phyloP scores from a whole-genome alignment of 2,888 invertebrate species.

The Oxyscelio sp. region DNA sequence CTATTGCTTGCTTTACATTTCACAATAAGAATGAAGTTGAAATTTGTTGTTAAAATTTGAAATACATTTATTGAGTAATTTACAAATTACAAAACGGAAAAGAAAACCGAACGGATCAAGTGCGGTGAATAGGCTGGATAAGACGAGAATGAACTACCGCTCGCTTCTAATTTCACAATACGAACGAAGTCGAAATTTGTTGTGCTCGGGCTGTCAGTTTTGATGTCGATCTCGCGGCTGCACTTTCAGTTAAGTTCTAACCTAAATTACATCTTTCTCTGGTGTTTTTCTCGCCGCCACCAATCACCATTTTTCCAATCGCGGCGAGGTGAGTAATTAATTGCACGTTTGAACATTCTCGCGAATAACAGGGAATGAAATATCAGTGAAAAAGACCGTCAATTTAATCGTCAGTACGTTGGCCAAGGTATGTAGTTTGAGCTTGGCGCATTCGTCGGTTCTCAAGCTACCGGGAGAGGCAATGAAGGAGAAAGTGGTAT shows the following conservation, averaged over 20 bases:
- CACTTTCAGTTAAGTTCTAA: constrained; percentile 58
- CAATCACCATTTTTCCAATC: constrained; percentile 69
- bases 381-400: constrained; percentile 68
- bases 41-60: too few relatives aligned
- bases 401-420: constrained; percentile 66
- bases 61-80: too few relatives aligned
- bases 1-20: too few relatives aligned
- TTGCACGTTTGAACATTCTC: constrained; percentile 65
- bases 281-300: constrained; percentile 62
- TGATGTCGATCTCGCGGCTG: constrained; percentile 38
- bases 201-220: constrained; percentile 47
- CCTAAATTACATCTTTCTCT: constrained; percentile 66
- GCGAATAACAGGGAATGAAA: constrained; percentile 64
- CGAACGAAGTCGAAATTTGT: constrained; percentile 36
- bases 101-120: too few relatives aligned
- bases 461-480: constrained; percentile 45
- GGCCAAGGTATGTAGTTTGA: constrained; percentile 32
- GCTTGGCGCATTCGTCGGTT: constrained; percentile 45
- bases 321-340: constrained; percentile 65
- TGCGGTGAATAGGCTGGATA: too few relatives aligned
- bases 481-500: constrained; percentile 66
- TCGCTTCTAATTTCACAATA: constrained; percentile 53
- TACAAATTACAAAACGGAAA: too few relatives aligned
- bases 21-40: too few relatives aligned
- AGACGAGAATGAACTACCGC: too few relatives aligned